phyloP scores from a whole-genome alignment of 2,888 invertebrate species.

The Palloptera scutellata region DNA sequence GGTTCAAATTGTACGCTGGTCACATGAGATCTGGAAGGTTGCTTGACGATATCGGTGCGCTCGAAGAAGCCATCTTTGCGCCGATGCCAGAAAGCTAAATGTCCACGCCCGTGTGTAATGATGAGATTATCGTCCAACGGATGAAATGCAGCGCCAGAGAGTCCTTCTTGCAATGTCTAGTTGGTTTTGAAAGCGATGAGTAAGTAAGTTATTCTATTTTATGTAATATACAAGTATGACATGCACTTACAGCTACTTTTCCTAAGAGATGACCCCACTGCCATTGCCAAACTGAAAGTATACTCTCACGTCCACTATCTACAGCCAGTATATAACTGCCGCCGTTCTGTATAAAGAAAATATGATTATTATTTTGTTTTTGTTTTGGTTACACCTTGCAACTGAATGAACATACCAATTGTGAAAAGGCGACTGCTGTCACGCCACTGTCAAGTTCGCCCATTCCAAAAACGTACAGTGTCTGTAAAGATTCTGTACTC shows the following conservation, averaged over 20 bases:
- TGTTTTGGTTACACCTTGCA: background rate
- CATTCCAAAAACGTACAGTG: constrained; percentile 89
- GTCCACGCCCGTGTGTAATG: constrained; percentile 90
- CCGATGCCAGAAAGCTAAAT: constrained; percentile 91
- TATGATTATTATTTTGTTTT: background rate
- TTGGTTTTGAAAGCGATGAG: constrained; percentile 4
- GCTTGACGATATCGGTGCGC: constrained; percentile 87
- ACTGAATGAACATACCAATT: constrained; percentile 68
- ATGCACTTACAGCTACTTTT: constrained; percentile 84
- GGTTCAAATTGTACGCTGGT: constrained; percentile 90
- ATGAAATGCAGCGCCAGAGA: constrained; percentile 89
- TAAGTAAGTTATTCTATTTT: background rate
- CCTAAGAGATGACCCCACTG: constrained; percentile 92
- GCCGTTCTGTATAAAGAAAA: constrained; percentile 72
- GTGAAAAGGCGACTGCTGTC: constrained; percentile 87
- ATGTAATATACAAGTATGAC: no score
- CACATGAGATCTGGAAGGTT: constrained; percentile 84
- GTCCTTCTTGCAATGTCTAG: constrained; percentile 87
- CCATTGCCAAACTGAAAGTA: constrained; percentile 95
- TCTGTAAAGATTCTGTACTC: constrained; percentile 89
- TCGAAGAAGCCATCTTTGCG: constrained; percentile 91
- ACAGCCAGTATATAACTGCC: constrained; percentile 90
- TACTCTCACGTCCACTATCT: constrained; percentile 88
- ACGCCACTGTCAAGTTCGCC: constrained; percentile 89
- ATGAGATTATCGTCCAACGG: constrained; percentile 90